These are phyloP conservation scores for Mustelus asterias DNA, from an alignment of 2,113 vertebrate genomes.

Conservation along the genomic window DNA sequence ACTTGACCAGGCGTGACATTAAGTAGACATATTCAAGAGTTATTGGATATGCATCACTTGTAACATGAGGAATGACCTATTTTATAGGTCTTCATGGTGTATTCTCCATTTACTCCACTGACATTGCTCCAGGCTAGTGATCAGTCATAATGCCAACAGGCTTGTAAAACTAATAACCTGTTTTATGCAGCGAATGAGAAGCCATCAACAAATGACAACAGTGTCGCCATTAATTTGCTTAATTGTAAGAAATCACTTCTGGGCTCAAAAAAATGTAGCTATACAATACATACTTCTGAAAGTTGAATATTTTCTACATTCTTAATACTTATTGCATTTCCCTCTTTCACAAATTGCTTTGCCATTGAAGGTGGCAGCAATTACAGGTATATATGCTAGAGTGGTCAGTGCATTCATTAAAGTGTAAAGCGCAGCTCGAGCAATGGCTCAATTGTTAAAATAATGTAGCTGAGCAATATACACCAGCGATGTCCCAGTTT, in stretches of 20 bases:
- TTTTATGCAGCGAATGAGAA: neutral
- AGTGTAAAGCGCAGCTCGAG: neutral
- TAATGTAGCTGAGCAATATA: neutral
- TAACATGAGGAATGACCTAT: neutral
- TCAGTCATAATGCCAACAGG: neutral
- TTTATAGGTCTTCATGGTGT: neutral
- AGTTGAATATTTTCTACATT: too few relatives aligned
- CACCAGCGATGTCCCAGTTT: neutral
- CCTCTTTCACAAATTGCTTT: neutral
- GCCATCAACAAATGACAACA: neutral
- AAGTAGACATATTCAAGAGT: neutral
- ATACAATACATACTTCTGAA: neutral
- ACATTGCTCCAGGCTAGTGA: neutral
- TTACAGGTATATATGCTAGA: neutral
- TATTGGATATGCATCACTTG: neutral
- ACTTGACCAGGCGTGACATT: neutral
- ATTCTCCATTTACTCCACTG: neutral
- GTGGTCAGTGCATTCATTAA: neutral
- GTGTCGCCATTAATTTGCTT: neutral
- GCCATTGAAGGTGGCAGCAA: neutral
- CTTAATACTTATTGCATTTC: neutral
- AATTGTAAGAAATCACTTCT: too few relatives aligned
- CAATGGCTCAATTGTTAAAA: neutral
- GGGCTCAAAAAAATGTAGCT: neutral
- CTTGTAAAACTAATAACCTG: neutral